Conservation (phyloP, 1,140 invertebrate genomes). For the Euura saliciscinereae region DNA sequence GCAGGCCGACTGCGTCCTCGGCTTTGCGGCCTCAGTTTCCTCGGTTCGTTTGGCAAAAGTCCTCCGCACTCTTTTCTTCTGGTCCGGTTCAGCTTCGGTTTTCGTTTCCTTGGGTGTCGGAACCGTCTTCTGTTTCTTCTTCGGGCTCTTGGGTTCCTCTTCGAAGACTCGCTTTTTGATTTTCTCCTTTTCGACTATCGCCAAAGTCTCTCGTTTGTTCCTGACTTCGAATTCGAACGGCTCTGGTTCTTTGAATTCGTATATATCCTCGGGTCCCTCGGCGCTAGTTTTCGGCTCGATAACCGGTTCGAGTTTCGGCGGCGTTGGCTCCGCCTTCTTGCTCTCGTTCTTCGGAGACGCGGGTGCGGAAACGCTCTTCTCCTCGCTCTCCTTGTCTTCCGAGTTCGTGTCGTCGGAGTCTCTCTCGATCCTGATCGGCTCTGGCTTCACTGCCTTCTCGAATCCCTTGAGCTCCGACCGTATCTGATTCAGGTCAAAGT, state of each 20-base stretch:
- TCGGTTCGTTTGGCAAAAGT: conserved; percentile 41
- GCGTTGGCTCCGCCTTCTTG: conserved; percentile 17
- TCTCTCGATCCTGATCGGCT: conserved; percentile 43
- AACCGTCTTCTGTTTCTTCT: conserved; percentile 48
- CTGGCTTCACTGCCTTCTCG: conserved; percentile 65
- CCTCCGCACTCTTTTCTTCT: conserved; percentile 39
- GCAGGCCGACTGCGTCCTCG: conserved; percentile 21
- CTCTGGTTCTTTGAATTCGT: conserved; percentile 89
- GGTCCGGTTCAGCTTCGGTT: conserved; percentile 40
- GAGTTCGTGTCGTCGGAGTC: conserved; percentile 38
- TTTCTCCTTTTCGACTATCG: conserved; percentile 48
- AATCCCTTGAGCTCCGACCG: conserved; percentile 83
- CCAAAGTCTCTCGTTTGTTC: conserved; percentile 52
- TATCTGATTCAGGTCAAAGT: conserved; percentile 84
- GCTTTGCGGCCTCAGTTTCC: conserved; percentile 26
- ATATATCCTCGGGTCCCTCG: conserved; percentile 73
- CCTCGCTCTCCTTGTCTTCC: conserved; percentile 40
- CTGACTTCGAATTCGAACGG: conserved; percentile 82
- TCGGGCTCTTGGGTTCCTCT: conserved; percentile 51
- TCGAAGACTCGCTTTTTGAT: conserved; percentile 53
- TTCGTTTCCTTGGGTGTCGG: conserved; percentile 40
- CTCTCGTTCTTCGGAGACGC: conserved; percentile 37
- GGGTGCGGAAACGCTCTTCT: conserved; percentile 15
- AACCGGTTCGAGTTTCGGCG: conserved; percentile 31
- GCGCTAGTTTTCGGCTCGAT: conserved; percentile 37